Conservation (phyloP, 2,888 invertebrate species). For the Clivina fossor region DNA sequence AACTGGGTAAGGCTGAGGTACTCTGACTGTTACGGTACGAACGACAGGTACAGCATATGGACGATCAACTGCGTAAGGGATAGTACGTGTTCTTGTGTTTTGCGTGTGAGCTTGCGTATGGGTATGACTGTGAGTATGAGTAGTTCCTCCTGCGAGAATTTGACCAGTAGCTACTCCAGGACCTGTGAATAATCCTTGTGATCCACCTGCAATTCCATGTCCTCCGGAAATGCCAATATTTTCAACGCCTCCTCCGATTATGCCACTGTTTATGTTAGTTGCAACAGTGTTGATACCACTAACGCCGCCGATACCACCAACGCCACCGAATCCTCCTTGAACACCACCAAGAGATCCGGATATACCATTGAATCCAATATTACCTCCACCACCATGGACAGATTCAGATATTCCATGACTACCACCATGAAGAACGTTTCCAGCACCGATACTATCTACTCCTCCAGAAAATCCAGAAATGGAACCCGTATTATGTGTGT, state of each 20-base stretch:
- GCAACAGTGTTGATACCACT: neutral
- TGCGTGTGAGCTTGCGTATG: conserved; percentile 28
- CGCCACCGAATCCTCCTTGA: neutral
- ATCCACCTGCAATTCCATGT: neutral
- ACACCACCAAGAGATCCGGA: neutral
- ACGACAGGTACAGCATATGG: conserved; percentile 30
- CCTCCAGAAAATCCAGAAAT: neutral
- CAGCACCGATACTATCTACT: neutral
- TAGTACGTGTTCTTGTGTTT: conserved; percentile 14
- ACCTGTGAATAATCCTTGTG: neutral
- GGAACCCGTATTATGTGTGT: conserved; percentile 11
- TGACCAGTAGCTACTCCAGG: neutral
- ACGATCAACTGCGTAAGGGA: conserved; percentile 22
- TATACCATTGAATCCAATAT: neutral
- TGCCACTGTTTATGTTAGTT: neutral
- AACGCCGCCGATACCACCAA: neutral
- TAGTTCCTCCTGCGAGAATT: conserved; percentile 1
- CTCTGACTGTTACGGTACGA: conserved; percentile 29
- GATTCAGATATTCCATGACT: neutral
- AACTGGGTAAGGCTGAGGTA: conserved; percentile 36
- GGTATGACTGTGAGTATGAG: conserved; percentile 17
- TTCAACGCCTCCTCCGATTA: neutral
- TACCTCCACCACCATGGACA: neutral
- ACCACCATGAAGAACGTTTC: conserved; percentile 1
- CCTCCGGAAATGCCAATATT: conserved; percentile 9